Conservation (phyloP, 2,888 invertebrate genomes). For the Drosophila prostipennis region DNA sequence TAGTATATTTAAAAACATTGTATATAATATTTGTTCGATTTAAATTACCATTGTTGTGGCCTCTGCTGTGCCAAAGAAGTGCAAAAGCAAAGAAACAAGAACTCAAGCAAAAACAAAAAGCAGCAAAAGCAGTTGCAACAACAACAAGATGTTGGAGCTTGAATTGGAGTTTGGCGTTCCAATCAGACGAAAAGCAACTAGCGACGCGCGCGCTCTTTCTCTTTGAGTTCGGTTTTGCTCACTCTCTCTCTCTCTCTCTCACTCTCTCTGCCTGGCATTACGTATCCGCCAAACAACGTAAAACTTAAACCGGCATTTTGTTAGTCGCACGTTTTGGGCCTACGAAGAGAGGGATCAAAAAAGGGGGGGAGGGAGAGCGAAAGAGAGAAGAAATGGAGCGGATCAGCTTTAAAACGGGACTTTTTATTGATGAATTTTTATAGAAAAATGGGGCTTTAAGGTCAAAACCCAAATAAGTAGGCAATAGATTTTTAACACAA, state of each 20-base stretch:
- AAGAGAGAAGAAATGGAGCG: constrained; percentile 16
- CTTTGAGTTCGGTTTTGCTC: neutral
- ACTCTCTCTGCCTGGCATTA: constrained; percentile 42
- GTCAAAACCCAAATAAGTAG: neutral
- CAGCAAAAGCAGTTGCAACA: constrained; percentile 24
- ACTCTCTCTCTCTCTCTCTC: neutral
- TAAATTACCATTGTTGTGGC: neutral
- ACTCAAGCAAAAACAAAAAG: constrained; percentile 55
- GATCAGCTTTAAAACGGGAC: neutral
- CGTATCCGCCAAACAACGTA: constrained; percentile 68
- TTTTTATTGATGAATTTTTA: too few species aligned
- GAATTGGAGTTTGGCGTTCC: constrained; percentile 15
- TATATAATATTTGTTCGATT: too few species aligned
- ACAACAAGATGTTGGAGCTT: constrained; percentile 16
- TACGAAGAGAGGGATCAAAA: constrained; percentile 3
- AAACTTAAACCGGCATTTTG: constrained; percentile 70
- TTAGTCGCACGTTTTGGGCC: constrained; percentile 61
- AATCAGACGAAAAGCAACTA: constrained; percentile 49
- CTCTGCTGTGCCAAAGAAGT: constrained; percentile 41
- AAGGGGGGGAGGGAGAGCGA: too few species aligned
- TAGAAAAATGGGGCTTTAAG: too few species aligned
- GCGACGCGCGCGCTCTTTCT: constrained; percentile 71
- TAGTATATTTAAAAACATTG: too few species aligned
- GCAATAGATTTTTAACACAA: neutral
- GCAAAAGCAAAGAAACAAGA: constrained; percentile 59